Percentiles rank a stretch among this genome's conserved stretches.
phyloP scores from a whole-genome alignment of 2,113 vertebrate species.

The Brachyistius frenatus region DNA sequence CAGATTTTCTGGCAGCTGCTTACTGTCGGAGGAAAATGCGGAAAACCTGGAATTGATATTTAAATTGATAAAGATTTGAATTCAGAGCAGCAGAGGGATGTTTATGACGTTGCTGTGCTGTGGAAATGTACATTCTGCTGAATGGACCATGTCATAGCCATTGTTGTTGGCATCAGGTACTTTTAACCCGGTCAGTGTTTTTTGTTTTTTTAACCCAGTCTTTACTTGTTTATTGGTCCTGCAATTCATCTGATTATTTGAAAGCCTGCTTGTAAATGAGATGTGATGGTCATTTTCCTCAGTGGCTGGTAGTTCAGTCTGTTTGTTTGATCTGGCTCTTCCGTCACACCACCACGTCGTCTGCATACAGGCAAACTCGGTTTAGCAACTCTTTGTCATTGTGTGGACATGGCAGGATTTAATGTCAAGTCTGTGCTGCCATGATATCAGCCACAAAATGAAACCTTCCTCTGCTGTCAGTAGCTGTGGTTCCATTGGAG shows the following conservation, averaged over 20 bases:
- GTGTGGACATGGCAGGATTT: neutral
- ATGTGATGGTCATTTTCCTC: neutral
- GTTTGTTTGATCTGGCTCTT: too few species aligned
- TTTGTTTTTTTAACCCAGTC: too few species aligned
- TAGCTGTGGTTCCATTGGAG: conserved; percentile 34
- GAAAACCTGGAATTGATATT: neutral
- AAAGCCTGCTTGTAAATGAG: neutral
- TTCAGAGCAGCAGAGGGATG: too few species aligned
- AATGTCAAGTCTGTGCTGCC: neutral
- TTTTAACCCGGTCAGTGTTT: too few species aligned
- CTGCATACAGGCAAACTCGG: neutral
- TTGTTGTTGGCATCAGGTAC: neutral
- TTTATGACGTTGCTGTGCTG: too few species aligned
- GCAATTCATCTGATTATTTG: neutral
- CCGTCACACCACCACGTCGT: neutral
- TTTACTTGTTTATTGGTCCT: too few species aligned
- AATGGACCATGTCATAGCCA: neutral
- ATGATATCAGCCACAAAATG: neutral
- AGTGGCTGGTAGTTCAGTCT: neutral
- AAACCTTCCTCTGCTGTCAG: neutral
- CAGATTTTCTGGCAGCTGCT: neutral
- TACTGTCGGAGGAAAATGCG: neutral
- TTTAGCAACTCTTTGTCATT: neutral
- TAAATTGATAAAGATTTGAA: neutral
- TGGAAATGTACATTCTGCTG: neutral